Base-by-base conservation (phyloP, 2,113 vertebrate species). In the Loxodonta africana region DNA sequence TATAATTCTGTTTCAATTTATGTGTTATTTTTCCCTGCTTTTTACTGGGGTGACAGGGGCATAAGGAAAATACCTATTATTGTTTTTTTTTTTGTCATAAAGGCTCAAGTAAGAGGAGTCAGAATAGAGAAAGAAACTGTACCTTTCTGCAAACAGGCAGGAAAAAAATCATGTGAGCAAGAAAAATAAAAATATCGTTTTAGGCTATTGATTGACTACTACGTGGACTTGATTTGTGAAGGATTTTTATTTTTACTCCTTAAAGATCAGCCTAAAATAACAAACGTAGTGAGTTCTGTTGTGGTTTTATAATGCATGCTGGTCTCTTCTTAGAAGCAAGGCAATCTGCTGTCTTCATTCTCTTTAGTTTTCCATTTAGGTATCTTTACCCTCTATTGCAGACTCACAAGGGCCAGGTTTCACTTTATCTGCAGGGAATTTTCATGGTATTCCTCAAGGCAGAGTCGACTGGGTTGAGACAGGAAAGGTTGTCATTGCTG, bases 181-280 rank as follows among this genome's bases (percentile, higher is more conserved):
- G 83, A 94, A 95, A 96, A 96, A 93, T 73, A 91, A 91, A 97
- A 82, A 71, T 85, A 83, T 65, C 78, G 89, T 88, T 88, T 93
- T 95, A 87, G 63, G 85, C 90, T 90, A 3, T 82, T 82, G 44
- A 3, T 82, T 84, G 44, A 44, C 63, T 93, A 71, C 53, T 83
- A 62, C 93, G n/a, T 88, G 93, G 83, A 92, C 63, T 77, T 96
- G 26, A 96, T 67, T 93, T 95, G 48, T 88, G 63, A 95, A 46
- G 53, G 48, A 30, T 88, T 94, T 96, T 90, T 77, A 88, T 78
- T 90, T 97, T 94, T 95, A 92, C 53, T 96, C 48, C 80, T 93
- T 97, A 94, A 97, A 97, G 62, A 26, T 82, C 77, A 92, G 81
- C 41, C 74, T 89, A 82, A 67, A 93, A 92, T 88, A 73, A 76